Base-by-base conservation (phyloP, 2,113 vertebrate genomes). In the Sturnira hondurensis region DNA sequence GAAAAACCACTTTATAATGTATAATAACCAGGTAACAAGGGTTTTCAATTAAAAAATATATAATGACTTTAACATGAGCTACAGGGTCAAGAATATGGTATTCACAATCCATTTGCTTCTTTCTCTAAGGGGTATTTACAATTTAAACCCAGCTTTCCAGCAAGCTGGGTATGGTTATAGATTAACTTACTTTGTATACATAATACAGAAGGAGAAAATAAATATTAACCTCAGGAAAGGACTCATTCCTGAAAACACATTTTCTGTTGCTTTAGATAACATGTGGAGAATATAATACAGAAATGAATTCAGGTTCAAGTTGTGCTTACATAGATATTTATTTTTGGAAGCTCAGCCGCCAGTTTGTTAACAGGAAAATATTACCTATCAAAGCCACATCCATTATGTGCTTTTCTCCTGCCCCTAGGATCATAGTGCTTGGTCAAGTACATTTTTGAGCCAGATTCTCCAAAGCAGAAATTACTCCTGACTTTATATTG, bases 271-370 rank as follows among this genome's bases (percentile, higher is more conserved):
- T 82, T 84, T 95, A 87, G 86, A 70, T 65, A 95, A 92, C 70
- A 15, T 84, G 70, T 45, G 93, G 70, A 73, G 70, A 95, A 86
- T 86, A 96, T 78, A 96, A 96, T 94, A 95, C 61, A 93, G 38
- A 95, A 94, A 97, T 31, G 43, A 96, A 96, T 70, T 92, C 96
- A 92, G 58, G 67, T 94, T 96, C 95, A 97, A 65, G 84, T 77
- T 97, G 92, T 96, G 95, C 92, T 96, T 96, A 54, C 90, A 19
- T 20, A 94, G 52, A 92, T 71, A 70, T 4, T 82, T 95, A 76
- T 54, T 93, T 95, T 89, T 83, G 80, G 77, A 93, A 96, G 93
- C 31, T 95, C 86, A 96, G 89, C 95, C 74, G 68, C 95, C 93
- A 73, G 76, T 5, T 0, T 86, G 90, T 81, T 63, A 88, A 95